Evolutionary conservation across 2,113 vertebrate species (phyloP).

Genomic region (Calypte anna): DNA sequence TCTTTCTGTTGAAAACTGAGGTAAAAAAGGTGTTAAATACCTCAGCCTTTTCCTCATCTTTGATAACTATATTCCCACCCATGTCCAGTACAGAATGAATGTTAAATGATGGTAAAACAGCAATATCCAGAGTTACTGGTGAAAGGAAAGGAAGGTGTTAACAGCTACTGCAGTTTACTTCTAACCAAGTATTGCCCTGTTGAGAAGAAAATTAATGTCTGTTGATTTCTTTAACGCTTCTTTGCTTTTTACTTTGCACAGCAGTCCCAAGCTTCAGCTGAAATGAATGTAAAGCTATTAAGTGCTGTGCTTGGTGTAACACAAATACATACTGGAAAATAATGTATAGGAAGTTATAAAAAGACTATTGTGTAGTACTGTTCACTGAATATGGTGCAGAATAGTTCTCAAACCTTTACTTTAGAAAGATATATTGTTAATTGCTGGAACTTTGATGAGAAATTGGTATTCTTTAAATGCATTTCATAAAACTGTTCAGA

Average conservation of each 20-base stretch:
- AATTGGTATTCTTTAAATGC: not conserved
- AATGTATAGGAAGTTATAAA: not conserved
- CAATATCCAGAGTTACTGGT: not conserved
- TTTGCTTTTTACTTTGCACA: not conserved
- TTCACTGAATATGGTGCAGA: not conserved
- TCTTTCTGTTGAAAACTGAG: too few species aligned
- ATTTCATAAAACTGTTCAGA: not conserved
- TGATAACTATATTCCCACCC: too few species aligned
- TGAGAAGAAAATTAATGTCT: not conserved
- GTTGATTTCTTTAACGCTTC: not conserved
- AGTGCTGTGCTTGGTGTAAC: not conserved
- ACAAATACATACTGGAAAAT: not conserved
- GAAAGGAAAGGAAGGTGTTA: not conserved
- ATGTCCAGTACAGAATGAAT: too few species aligned
- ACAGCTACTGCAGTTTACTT: not conserved
- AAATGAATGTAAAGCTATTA: not conserved
- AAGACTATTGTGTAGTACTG: not conserved
- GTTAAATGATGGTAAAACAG: not conserved
- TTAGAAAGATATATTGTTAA: not conserved
- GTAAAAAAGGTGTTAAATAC: too few species aligned
- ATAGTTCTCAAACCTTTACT: not conserved
- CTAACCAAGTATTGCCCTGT: not conserved
- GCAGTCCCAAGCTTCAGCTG: not conserved
- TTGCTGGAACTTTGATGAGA: not conserved
- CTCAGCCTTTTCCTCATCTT: too few species aligned